Conservation (phyloP, 2,113 vertebrate species). For the Cynoglossus semilaevis region DNA sequence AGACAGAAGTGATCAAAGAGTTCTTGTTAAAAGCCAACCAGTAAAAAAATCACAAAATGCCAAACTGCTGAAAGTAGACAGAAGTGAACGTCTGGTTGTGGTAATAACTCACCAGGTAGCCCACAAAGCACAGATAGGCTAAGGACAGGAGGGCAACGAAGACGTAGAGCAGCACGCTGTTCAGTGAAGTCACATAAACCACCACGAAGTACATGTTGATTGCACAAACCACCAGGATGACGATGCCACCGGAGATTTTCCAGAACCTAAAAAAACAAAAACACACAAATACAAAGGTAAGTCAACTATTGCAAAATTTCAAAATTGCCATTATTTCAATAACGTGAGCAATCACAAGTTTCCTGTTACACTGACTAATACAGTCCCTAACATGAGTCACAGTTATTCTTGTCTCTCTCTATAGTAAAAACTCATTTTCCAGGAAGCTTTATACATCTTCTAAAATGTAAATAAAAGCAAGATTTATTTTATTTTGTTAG, state of each 20-base stretch:
- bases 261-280: constrained; percentile 75
- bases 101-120: constrained; percentile 85
- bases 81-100: not conserved
- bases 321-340: no score
- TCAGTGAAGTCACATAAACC: constrained; percentile 82
- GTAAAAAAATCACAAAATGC: no score
- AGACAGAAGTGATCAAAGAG: not conserved
- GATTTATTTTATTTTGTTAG: no score
- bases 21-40: no score
- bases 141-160: constrained; percentile 80
- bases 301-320: not conserved
- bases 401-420: no score
- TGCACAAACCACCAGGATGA: constrained; percentile 84
- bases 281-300: constrained; percentile 1
- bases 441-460: no score
- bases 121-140: constrained; percentile 86
- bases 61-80: not conserved
- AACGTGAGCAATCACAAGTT: no score
- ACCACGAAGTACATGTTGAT: constrained; percentile 97
- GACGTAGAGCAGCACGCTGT: constrained; percentile 81
- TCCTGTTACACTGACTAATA: no score
- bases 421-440: no score
- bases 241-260: constrained; percentile 82
- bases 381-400: no score
- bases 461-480: no score